phyloP scores from a whole-genome alignment of 2,113 vertebrate genomes.

The Mystacornis crossleyi region DNA sequence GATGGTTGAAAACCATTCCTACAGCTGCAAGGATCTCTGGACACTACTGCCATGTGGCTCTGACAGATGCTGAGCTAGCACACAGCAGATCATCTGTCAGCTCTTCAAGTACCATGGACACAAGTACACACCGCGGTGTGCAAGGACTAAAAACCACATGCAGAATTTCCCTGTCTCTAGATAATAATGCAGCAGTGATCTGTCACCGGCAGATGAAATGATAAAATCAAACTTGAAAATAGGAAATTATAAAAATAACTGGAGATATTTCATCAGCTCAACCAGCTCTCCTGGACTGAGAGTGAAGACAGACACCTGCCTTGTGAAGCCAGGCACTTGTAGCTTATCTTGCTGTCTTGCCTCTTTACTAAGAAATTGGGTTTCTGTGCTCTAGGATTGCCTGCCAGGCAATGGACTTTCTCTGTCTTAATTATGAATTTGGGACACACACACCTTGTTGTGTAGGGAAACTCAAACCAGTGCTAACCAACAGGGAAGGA shows the following conservation, averaged over 20 bases:
- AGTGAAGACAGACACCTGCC: background rate
- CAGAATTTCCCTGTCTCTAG: background rate
- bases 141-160: background rate
- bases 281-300: background rate
- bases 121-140: background rate
- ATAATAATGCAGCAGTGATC: background rate
- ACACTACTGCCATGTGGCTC: background rate
- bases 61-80: background rate
- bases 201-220: background rate
- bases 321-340: background rate
- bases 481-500: too few species aligned
- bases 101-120: background rate
- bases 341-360: background rate
- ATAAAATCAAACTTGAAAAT: background rate
- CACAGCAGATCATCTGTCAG: background rate
- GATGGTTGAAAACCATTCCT: background rate
- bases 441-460: too few species aligned
- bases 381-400: too few species aligned
- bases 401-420: too few species aligned
- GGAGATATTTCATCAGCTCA: background rate
- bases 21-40: background rate
- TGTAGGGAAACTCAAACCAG: too few species aligned
- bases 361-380: background rate
- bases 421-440: too few species aligned
- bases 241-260: background rate